Base-by-base conservation (phyloP, 2,888 invertebrate species). In the Terebella lapidaria region DNA sequence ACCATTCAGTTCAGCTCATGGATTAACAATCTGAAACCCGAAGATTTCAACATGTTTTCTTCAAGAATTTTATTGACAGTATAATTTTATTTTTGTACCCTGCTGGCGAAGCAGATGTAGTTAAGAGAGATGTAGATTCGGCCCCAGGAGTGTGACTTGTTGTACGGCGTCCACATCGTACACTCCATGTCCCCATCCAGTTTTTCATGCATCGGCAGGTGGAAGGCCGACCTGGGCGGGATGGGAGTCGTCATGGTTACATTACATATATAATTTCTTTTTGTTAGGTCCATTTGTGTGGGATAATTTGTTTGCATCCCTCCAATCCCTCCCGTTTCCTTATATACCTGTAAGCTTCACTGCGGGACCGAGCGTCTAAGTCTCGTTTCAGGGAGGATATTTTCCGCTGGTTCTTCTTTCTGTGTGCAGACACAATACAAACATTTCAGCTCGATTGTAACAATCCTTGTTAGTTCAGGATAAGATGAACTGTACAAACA, bases 21-120 rank as follows among this genome's bases (percentile, higher is more conserved):
- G n/a, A n/a, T n/a, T n/a, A n/a, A n/a, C n/a, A n/a, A n/a, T n/a
- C n/a, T n/a, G n/a, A n/a, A n/a, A n/a, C n/a, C n/a, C n/a, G n/a
- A n/a, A n/a, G n/a, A n/a, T n/a, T n/a, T n/a, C n/a, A n/a, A n/a
- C n/a, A n/a, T n/a, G n/a, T n/a, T n/a, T n/a, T n/a, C n/a, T n/a
- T n/a, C n/a, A n/a, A n/a, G n/a, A n/a, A n/a, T n/a, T n/a, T n/a
- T n/a, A n/a, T n/a, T n/a, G n/a, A n/a, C n/a, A n/a, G n/a, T n/a
- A n/a, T n/a, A n/a, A n/a, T n/a, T n/a, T n/a, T n/a, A 35, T 35
- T 35, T 22, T 2, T 57, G 25, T 51, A 69, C 94, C 84, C 91
- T 87, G 81, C 96, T 96, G 75, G 91, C 90, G 79, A 96, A 99
- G 80, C 97, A 97, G 72, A 96, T 86, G 79, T 93, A 99, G 83